These are phyloP conservation scores for Ditylenchus weischeri DNA, from an alignment of 2,888 invertebrate species.

Conservation along the genomic window DNA sequence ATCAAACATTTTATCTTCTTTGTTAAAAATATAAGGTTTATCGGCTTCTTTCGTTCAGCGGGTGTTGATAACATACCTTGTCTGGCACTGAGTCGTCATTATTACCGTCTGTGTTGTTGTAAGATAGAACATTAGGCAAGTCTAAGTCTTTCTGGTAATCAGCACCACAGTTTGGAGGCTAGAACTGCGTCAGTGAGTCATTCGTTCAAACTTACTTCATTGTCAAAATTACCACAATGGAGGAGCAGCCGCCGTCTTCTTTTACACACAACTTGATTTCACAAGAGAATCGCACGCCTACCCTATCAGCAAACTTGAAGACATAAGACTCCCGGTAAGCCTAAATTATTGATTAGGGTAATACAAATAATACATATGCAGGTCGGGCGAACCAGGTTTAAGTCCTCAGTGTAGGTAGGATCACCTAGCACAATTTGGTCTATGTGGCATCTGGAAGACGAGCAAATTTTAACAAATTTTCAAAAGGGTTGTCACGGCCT, in stretches of 20 bases:
- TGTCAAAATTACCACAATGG: constrained; percentile 43
- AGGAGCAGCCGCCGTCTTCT: constrained; percentile 55
- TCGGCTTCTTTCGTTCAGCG: too few relatives aligned
- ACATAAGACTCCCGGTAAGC: constrained; percentile 58
- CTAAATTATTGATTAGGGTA: neutral
- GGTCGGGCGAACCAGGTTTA: constrained; percentile 47
- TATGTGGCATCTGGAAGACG: constrained; percentile 50
- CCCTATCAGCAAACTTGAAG: constrained; percentile 58
- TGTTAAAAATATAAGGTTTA: too few relatives aligned
- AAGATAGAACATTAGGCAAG: neutral
- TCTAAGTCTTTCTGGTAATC: constrained; percentile 10
- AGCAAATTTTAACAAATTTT: neutral
- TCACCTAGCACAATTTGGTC: constrained; percentile 57
- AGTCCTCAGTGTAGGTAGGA: constrained; percentile 57
- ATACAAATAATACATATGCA: neutral
- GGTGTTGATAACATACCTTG: too few relatives aligned
- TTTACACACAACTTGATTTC: constrained; percentile 58
- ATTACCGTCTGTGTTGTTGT: neutral
- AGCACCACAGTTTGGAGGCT: constrained; percentile 23
- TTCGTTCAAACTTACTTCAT: neutral
- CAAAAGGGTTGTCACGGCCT: too few relatives aligned
- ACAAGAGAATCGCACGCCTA: constrained; percentile 57
- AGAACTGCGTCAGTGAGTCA: neutral
- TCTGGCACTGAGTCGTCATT: too few relatives aligned
- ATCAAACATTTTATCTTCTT: too few relatives aligned